These are phyloP conservation scores for Cyanocitta stelleri DNA, from an alignment of 2,113 vertebrate genomes.

Conservation along the genomic window DNA sequence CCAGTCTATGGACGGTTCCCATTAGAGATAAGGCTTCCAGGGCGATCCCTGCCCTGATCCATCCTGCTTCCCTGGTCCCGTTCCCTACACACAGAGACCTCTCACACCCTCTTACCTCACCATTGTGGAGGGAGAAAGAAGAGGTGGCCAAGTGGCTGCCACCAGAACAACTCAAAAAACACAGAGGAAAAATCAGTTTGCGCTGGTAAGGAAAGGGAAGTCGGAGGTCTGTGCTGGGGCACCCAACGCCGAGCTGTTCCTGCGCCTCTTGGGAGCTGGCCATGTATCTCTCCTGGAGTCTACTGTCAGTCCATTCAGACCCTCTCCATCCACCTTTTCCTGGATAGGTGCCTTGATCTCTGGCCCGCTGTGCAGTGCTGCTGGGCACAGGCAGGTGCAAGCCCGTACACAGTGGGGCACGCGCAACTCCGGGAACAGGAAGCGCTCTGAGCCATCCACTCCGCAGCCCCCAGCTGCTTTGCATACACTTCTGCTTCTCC, in stretches of 20 bases:
- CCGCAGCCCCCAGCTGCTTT: slow-evolving; percentile 45
- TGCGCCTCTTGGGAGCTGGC: neutral
- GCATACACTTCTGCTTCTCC: slow-evolving; percentile 69
- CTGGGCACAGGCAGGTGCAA: neutral
- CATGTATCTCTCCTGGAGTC: slow-evolving; percentile 10
- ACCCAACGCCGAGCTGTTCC: neutral
- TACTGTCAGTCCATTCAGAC: neutral
- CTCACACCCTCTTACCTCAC: slow-evolving; percentile 61
- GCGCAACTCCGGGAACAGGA: slow-evolving; percentile 39
- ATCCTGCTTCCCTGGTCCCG: neutral
- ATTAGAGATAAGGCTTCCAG: neutral
- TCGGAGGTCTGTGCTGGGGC: neutral
- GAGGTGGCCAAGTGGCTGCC: neutral
- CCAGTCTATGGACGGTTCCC: neutral
- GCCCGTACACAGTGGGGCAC: neutral
- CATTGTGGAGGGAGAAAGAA: slow-evolving; percentile 16
- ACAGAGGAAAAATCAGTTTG: slow-evolving; percentile 2
- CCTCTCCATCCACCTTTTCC: neutral
- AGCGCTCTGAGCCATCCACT: slow-evolving; percentile 40
- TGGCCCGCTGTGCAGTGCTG: neutral
- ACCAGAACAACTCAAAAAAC: neutral
- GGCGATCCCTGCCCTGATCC: neutral
- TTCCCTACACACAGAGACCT: neutral
- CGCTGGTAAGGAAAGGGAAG: slow-evolving; percentile 15
- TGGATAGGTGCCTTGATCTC: neutral